phyloP scores from a whole-genome alignment of 2,888 invertebrate species.

The Chalcosyrphus nemorum region DNA sequence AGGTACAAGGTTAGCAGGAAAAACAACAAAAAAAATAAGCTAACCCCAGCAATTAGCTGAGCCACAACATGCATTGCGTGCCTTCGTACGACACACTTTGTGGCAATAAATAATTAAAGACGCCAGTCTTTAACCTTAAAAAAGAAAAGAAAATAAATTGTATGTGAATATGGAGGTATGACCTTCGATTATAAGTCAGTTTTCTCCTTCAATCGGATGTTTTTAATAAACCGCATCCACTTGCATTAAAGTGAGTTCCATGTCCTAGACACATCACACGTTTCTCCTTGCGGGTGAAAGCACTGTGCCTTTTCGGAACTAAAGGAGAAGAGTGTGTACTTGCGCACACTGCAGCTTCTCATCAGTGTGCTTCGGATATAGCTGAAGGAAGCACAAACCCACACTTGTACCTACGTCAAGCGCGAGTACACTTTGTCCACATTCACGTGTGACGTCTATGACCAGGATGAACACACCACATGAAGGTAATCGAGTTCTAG shows the following conservation, averaged over 20 bases:
- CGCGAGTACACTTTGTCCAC: background rate
- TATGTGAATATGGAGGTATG: background rate
- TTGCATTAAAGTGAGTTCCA: constrained; percentile 11
- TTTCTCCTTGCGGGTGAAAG: constrained; percentile 20
- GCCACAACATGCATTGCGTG: constrained; percentile 31
- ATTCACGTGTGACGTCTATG: background rate
- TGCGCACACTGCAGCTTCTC: too few relatives aligned
- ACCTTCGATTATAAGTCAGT: constrained; percentile 13
- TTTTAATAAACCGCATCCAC: constrained; percentile 24
- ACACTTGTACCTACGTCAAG: too few relatives aligned
- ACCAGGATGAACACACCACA: background rate
- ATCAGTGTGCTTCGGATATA: too few relatives aligned
- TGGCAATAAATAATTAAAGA: constrained; percentile 34
- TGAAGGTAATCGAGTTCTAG: background rate
- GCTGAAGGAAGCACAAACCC: too few relatives aligned
- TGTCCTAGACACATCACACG: background rate
- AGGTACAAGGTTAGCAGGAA: background rate
- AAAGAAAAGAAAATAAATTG: too few relatives aligned
- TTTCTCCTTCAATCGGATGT: constrained; percentile 2
- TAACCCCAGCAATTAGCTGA: background rate
- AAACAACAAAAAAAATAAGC: background rate
- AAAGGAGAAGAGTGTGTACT: too few relatives aligned
- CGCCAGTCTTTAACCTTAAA: background rate
- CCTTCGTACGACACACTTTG: constrained; percentile 1
- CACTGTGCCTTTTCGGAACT: background rate